Conservation (phyloP, 1,140 invertebrate genomes). For the Onthophagus taurus region DNA sequence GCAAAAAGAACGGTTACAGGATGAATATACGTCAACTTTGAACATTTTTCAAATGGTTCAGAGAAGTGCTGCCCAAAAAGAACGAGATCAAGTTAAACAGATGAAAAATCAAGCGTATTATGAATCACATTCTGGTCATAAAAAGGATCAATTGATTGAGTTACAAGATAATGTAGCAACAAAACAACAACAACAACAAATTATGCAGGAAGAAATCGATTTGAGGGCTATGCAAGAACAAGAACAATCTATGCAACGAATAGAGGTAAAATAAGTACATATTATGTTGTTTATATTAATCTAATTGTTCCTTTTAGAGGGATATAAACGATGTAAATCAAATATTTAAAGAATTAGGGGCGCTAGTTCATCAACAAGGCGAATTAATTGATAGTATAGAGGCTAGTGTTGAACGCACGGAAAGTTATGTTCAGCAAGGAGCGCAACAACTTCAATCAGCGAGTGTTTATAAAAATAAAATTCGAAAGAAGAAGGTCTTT, state of each 20-base stretch:
- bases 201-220: constrained; percentile 69
- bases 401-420: constrained; percentile 86
- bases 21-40: constrained; percentile 88
- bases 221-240: constrained; percentile 78
- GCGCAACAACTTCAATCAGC: constrained; percentile 73
- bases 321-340: constrained; percentile 95
- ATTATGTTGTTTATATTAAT: constrained; percentile 13
- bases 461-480: constrained; percentile 75
- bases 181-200: constrained; percentile 57
- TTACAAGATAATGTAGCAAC: constrained; percentile 45
- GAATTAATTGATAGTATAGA: constrained; percentile 95
- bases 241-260: constrained; percentile 78
- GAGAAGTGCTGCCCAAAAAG: constrained; percentile 70
- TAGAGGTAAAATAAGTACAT: constrained; percentile 59
- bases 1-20: constrained; percentile 81
- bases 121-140: constrained; percentile 35
- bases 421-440: constrained; percentile 75
- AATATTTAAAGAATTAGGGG: constrained; percentile 96
- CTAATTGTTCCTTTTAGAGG: constrained; percentile 49
- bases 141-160: constrained; percentile 54
- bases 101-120: constrained; percentile 44
- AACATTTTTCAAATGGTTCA: constrained; percentile 81
- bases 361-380: constrained; percentile 96
- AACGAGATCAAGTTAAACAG: constrained; percentile 68
- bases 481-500: constrained; percentile 79